phyloP scores from a whole-genome alignment of 2,888 invertebrate species.

The Scotopteryx bipunctaria region DNA sequence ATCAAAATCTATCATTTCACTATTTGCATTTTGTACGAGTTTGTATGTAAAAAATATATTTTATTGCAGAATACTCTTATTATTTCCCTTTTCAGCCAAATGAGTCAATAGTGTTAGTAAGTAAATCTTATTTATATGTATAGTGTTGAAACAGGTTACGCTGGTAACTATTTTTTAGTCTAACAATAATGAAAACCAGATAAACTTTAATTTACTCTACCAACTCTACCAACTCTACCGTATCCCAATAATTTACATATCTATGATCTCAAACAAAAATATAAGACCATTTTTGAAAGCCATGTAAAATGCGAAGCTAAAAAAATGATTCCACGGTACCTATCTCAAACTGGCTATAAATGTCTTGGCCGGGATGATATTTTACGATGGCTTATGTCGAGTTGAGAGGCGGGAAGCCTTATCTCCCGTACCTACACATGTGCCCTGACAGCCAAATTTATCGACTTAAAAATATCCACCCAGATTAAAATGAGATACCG shows the following conservation, averaged over 20 bases:
- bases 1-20: too few relatives aligned
- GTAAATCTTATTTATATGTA: too few relatives aligned
- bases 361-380: constrained; percentile 79
- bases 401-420: constrained; percentile 67
- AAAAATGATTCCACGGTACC: constrained; percentile 70
- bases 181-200: neutral
- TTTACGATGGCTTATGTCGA: constrained; percentile 71
- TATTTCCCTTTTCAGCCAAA: too few relatives aligned
- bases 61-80: too few relatives aligned
- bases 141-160: too few relatives aligned
- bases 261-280: constrained; percentile 21
- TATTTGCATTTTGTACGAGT: too few relatives aligned
- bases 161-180: too few relatives aligned
- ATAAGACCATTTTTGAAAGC: constrained; percentile 23
- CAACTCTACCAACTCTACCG: constrained; percentile 14
- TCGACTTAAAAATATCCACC: constrained; percentile 78
- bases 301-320: constrained; percentile 42
- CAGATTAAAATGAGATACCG: constrained; percentile 75
- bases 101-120: too few relatives aligned
- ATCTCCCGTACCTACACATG: constrained; percentile 74
- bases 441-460: constrained; percentile 79
- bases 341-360: constrained; percentile 74
- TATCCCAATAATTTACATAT: constrained; percentile 27
- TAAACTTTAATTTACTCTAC: constrained; percentile 17
- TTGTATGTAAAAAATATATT: too few relatives aligned